Conservation (phyloP, 1,140 invertebrate genomes). For the Diabrotica virgifera region DNA sequence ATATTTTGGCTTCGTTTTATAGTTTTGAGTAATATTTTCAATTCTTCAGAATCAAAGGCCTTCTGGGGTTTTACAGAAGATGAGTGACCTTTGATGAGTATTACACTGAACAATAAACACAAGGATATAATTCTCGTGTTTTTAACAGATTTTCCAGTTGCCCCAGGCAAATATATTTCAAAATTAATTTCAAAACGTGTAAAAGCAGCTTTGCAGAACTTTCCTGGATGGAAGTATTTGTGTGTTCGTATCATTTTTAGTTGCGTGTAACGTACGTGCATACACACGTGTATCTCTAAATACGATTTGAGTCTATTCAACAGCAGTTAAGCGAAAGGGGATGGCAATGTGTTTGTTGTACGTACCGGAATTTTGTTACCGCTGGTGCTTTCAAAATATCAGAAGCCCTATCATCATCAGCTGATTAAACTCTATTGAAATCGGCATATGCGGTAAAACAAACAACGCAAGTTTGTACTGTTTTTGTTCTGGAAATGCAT, state of each 20-base stretch:
- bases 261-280: background rate
- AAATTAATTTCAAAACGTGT: too few relatives aligned
- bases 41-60: too few relatives aligned
- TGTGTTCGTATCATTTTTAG: background rate
- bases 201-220: too few relatives aligned
- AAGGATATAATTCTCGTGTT: too few relatives aligned
- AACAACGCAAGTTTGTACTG: background rate
- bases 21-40: too few relatives aligned
- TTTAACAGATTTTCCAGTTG: too few relatives aligned
- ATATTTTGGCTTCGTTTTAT: too few relatives aligned
- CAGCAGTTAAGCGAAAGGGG: background rate
- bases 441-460: background rate
- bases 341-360: background rate
- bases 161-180: too few relatives aligned
- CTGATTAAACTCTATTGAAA: conserved; percentile 3
- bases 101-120: too few relatives aligned
- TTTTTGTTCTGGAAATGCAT: background rate
- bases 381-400: background rate
- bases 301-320: background rate
- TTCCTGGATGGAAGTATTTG: background rate
- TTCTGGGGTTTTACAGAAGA: too few relatives aligned
- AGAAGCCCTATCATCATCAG: background rate
- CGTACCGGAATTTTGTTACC: background rate
- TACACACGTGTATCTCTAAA: background rate
- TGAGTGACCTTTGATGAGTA: too few relatives aligned